Conservation (phyloP, 2,113 vertebrate species). For the Ascaphus truei region DNA sequence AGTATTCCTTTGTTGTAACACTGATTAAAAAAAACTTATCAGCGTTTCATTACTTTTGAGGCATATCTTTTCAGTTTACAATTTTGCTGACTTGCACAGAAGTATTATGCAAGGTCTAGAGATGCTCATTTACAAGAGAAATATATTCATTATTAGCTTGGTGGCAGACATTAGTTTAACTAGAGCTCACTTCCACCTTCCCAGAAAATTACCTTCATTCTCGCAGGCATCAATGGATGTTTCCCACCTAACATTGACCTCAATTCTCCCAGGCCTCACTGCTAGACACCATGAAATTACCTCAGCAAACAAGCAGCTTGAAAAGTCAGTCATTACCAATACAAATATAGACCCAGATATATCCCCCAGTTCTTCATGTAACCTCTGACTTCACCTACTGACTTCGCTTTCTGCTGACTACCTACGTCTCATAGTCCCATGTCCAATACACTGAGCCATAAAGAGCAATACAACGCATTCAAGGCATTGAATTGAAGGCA, state of each 20-base stretch:
- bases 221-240: slow-evolving; percentile 13
- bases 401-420: neutral
- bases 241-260: neutral
- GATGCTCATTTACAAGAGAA: no score
- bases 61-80: no score
- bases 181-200: neutral
- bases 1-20: no score
- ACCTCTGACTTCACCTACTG: neutral
- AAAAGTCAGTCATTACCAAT: slow-evolving; percentile 23
- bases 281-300: slow-evolving; percentile 31
- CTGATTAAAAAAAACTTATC: no score
- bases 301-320: slow-evolving; percentile 15
- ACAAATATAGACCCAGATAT: slow-evolving; percentile 7
- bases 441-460: neutral
- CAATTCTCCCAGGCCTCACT: slow-evolving; percentile 9
- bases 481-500: slow-evolving; percentile 12
- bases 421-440: neutral
- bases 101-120: no score
- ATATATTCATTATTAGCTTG: slow-evolving; percentile 14
- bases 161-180: neutral
- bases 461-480: neutral
- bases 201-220: slow-evolving; percentile 4
- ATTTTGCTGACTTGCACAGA: no score
- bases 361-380: neutral
- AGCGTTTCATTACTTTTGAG: no score